Conservation (phyloP, 2,797 vertebrate genomes). For the Macroramphosus scolopax region DNA sequence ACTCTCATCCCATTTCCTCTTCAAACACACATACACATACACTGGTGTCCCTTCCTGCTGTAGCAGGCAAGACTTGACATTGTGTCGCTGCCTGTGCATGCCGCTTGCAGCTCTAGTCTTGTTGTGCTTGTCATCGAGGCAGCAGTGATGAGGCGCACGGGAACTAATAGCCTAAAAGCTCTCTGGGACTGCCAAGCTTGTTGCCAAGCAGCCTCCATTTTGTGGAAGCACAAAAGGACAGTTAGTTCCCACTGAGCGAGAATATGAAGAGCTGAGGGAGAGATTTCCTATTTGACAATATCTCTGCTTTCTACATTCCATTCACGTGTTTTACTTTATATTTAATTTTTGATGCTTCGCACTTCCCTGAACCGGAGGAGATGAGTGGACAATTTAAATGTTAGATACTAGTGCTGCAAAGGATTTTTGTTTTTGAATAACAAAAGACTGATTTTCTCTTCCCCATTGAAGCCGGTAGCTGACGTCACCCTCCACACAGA, state of each 20-base stretch:
- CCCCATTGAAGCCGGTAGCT: too few species aligned
- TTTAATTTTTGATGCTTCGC: too few species aligned
- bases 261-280: background rate
- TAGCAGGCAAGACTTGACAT: constrained; percentile 58
- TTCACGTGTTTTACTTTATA: background rate
- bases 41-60: constrained; percentile 30
- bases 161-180: constrained; percentile 56
- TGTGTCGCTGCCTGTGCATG: constrained; percentile 43
- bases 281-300: background rate
- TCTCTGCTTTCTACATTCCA: background rate
- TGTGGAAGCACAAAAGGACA: constrained; percentile 53
- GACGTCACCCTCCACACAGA: too few species aligned
- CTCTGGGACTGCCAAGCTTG: constrained; percentile 49
- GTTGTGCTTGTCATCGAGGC: constrained; percentile 60
- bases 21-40: constrained; percentile 17
- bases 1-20: constrained; percentile 7
- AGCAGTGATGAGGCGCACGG: constrained; percentile 44
- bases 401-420: too few species aligned
- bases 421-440: background rate
- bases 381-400: background rate
- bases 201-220: constrained; percentile 66
- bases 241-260: constrained; percentile 21
- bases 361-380: background rate
- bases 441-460: too few species aligned
- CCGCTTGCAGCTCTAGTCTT: constrained; percentile 43